Conservation (phyloP, 2,797 vertebrate species). For the Hypotaenidia okinawae region DNA sequence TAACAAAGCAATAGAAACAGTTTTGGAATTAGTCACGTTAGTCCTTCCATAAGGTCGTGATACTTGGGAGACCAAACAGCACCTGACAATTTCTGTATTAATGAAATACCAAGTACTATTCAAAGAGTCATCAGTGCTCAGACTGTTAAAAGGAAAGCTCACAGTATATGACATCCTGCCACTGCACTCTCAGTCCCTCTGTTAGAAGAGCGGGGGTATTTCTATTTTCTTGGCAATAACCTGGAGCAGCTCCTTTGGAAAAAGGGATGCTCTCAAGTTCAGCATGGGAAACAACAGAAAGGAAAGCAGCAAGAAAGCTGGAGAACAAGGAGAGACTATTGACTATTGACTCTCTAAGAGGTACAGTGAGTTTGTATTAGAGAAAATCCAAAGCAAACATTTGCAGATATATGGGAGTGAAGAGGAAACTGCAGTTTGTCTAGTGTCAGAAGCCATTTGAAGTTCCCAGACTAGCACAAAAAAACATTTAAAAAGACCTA, state of each 20-base stretch:
- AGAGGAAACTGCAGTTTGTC: neutral
- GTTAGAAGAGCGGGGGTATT: neutral
- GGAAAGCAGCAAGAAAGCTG: neutral
- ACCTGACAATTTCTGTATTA: neutral
- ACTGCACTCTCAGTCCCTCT: neutral
- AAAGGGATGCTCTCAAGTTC: neutral
- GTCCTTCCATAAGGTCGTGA: neutral
- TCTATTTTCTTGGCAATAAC: neutral
- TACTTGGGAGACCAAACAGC: neutral
- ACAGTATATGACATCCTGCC: neutral
- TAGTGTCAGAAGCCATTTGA: neutral
- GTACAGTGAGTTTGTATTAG: neutral
- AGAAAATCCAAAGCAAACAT: conserved; percentile 33
- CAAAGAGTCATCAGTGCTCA: neutral
- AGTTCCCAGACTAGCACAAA: neutral
- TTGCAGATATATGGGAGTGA: neutral
- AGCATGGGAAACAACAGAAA: neutral
- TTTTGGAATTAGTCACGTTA: neutral
- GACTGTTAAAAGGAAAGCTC: neutral
- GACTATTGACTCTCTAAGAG: neutral
- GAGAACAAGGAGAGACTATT: neutral
- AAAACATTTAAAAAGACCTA: neutral
- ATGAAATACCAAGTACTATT: neutral
- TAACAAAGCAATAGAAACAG: neutral
- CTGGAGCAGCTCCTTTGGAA: neutral